Conservation (phyloP, 2,888 invertebrate genomes). For the Tanytarsus gracilentus region DNA sequence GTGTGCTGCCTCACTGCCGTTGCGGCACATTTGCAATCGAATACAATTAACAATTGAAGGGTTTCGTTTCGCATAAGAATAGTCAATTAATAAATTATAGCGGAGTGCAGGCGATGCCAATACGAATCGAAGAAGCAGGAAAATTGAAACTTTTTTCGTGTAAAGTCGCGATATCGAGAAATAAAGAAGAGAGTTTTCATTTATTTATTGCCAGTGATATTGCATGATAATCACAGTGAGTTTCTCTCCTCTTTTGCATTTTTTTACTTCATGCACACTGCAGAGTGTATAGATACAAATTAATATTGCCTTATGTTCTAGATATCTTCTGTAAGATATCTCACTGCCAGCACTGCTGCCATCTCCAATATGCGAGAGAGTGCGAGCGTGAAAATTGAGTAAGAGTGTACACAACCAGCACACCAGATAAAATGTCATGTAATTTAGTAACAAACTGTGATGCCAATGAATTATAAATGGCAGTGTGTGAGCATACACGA, state of each 20-base stretch:
- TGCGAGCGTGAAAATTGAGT: neutral
- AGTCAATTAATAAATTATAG: conserved; percentile 20
- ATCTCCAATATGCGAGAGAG: too few relatives aligned
- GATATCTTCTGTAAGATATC: neutral
- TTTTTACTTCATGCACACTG: neutral
- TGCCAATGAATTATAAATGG: conserved; percentile 22
- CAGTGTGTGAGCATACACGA: too few relatives aligned
- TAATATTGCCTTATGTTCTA: conserved; percentile 22
- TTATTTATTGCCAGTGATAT: conserved; percentile 22
- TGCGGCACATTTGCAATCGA: too few relatives aligned
- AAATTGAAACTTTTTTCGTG: neutral
- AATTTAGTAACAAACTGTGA: neutral
- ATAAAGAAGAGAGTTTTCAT: neutral
- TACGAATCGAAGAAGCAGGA: neutral
- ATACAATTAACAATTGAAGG: too few relatives aligned
- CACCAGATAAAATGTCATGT: conserved; percentile 17
- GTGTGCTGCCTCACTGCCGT: neutral
- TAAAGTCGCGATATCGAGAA: neutral
- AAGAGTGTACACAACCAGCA: neutral
- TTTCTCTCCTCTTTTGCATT: neutral
- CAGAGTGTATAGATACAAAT: neutral
- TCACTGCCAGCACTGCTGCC: too few relatives aligned
- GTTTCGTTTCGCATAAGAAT: too few relatives aligned
- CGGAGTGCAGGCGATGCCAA: neutral
- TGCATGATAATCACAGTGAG: neutral